Evolutionary conservation across 2,113 vertebrate genomes (phyloP).

Genomic region (Ondatra zibethicus): DNA sequence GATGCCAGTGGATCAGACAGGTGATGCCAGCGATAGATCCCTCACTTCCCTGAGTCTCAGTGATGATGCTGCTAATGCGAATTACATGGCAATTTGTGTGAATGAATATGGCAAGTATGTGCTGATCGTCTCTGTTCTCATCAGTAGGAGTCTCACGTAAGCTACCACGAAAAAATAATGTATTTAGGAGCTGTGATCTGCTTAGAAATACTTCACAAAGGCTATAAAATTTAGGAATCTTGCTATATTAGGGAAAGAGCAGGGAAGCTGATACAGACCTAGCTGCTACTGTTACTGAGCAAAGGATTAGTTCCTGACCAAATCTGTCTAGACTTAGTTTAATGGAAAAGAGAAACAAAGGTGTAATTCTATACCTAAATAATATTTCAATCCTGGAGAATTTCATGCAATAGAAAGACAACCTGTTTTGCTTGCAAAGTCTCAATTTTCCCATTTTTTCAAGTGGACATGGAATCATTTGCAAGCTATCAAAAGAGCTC

Average conservation of each 20-base stretch:
- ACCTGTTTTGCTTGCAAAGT: neutral
- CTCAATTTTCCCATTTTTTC: constrained; percentile 58
- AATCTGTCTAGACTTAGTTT: neutral
- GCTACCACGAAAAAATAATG: neutral
- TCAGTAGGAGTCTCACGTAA: neutral
- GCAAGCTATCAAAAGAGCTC: constrained; percentile 60
- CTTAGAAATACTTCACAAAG: neutral
- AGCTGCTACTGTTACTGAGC: neutral
- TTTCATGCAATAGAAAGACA: constrained; percentile 38
- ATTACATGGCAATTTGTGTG: neutral
- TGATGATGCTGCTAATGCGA: neutral
- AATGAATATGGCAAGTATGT: neutral
- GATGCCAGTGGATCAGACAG: neutral
- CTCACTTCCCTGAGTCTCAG: neutral
- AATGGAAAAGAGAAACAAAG: constrained; percentile 38
- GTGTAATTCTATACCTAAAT: constrained; percentile 4
- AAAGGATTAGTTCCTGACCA: constrained; percentile 17
- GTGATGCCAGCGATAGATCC: neutral
- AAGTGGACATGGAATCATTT: constrained; percentile 67
- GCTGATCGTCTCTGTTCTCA: neutral
- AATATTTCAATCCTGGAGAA: neutral
- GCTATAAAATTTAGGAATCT: constrained; percentile 9
- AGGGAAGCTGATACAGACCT: neutral
- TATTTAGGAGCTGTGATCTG: neutral
- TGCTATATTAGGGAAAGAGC: neutral